Conservation (phyloP, 2,888 invertebrate genomes). For the Acanthoscelides obtectus region DNA sequence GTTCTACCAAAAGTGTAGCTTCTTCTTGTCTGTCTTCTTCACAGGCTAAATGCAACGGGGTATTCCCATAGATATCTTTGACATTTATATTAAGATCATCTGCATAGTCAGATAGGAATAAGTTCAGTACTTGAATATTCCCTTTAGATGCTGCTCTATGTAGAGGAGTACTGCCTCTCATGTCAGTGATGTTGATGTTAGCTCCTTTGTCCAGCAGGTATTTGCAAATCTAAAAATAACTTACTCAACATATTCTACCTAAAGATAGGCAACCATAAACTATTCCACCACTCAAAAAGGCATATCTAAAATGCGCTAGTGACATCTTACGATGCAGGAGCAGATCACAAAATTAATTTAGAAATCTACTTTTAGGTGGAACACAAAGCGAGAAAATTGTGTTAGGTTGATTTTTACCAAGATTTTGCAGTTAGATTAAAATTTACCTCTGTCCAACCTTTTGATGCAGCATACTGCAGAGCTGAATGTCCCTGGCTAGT, state of each 20-base stretch:
- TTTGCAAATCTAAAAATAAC: conserved; percentile 61
- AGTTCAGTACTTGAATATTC: conserved; percentile 60
- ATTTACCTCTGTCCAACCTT: conserved; percentile 67
- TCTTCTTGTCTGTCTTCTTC: conserved; percentile 71
- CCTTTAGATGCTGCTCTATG: conserved; percentile 80
- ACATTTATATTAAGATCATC: conserved; percentile 53
- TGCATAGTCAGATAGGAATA: conserved; percentile 55
- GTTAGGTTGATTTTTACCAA: no score
- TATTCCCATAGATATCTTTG: conserved; percentile 68
- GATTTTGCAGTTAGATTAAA: background rate
- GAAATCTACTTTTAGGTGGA: no score
- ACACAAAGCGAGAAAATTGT: no score
- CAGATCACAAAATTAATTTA: no score
- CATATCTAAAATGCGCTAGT: no score
- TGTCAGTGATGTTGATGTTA: conserved; percentile 64
- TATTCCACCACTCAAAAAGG: no score
- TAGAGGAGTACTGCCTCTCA: conserved; percentile 66
- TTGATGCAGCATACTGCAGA: conserved; percentile 82
- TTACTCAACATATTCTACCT: no score
- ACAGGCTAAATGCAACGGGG: conserved; percentile 77
- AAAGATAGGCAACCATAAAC: no score
- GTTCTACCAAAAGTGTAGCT: conserved; percentile 59
- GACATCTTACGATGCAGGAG: no score
- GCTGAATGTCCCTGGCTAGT: conserved; percentile 73
- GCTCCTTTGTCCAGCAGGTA: conserved; percentile 63